A percentile compares a stretch with the other conserved stretches of the same genome.
phyloP scores from a whole-genome alignment of 2,888 invertebrate genomes.

The Trachelus stipa region DNA sequence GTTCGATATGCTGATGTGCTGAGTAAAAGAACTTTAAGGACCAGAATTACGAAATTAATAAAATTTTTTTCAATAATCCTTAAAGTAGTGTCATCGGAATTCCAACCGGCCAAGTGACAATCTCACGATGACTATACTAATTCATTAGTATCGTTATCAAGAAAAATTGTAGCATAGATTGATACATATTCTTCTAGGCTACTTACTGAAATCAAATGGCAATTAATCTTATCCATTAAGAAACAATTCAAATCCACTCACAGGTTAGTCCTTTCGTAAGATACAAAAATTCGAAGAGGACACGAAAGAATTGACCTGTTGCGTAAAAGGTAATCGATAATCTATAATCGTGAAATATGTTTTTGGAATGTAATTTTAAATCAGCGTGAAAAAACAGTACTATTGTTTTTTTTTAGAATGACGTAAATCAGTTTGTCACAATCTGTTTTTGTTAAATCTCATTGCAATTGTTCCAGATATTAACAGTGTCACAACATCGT shows the following conservation, averaged over 20 bases:
- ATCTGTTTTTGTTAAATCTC: neutral
- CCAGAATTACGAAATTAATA: neutral
- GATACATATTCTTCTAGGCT: too few relatives aligned
- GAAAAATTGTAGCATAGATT: too few relatives aligned
- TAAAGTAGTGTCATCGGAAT: neutral
- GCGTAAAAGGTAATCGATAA: neutral
- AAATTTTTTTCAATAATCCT: rapidly evolving
- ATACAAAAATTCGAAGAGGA: too few relatives aligned
- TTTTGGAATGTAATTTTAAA: neutral
- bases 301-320: neutral
- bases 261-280: neutral
- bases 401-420: neutral
- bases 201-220: too few relatives aligned
- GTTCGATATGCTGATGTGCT: neutral
- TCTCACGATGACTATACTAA: too few relatives aligned
- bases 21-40: neutral
- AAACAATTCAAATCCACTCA: neutral
- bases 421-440: neutral
- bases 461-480: neutral
- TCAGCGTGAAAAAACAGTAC: neutral
- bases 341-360: neutral
- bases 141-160: neutral
- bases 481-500: neutral
- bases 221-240: neutral
- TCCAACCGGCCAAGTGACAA: too few relatives aligned